Base-by-base conservation (phyloP, 2,113 vertebrate genomes). In the Cyanocitta stelleri region DNA sequence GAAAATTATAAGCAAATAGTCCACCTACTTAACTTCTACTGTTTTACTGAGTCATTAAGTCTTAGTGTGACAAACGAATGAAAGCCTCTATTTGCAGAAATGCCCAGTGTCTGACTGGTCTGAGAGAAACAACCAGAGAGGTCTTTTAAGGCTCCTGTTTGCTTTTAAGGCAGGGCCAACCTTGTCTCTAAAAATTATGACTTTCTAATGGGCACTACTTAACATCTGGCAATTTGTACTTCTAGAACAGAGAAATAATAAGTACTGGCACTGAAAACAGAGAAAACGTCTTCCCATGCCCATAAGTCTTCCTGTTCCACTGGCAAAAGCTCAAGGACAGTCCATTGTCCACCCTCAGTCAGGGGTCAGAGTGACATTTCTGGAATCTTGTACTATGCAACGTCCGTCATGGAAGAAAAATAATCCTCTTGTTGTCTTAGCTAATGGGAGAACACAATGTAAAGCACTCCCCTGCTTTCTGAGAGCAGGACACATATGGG, bases 271-370 rank as follows among this genome's bases (percentile, higher is more conserved):
- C 35, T 49, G 54, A 27, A 89, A 64, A 48, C 37, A 61, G 35
- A 86, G 18, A 61, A 84, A 63, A 33, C 3, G 18, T 62, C 62
- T 88, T 83, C 35, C 48, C 11, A 2, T 49, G 10, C 22, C 32
- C 33, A 3, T 37, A 16, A 0, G 0, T 61, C 59, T 68, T 23
- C 49, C 27, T 35, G 23, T 35, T 41, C n/a, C 30, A 18, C 10
- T 22, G 12, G 41, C 22, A 43, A 74, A 73, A 90, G 41, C 41
- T 78, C 51, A 59, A 59, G 56, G 55, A 64, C 13, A 54, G 26
- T 37, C 35, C 30, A 33, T 44, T 43, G 26, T 29, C 27, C 43
- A 78, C 23, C 35, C 33, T 62, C 33, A 37, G 37, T 44, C 68
- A 64, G 39, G 1, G 5, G 24, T 64, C 39, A 48, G 33, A 8